phyloP scores from a whole-genome alignment of 2,113 vertebrate genomes.

The Protobothrops mucrosquamatus region DNA sequence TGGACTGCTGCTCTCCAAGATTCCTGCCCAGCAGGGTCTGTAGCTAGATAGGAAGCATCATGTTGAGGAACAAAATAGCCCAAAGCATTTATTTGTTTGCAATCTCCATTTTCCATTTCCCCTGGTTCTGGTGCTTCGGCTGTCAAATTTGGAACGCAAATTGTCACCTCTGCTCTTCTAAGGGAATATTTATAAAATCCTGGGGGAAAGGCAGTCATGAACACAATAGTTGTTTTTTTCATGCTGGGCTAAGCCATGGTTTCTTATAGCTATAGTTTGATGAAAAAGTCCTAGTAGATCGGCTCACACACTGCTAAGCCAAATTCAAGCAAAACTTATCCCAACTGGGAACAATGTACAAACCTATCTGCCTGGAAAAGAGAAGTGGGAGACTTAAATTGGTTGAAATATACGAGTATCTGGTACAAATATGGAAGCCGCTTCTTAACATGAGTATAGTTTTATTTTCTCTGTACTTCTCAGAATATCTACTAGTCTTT shows the following conservation, averaged over 20 bases:
- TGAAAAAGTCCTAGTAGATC: not conserved
- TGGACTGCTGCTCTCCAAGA: not conserved
- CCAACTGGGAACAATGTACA: not conserved
- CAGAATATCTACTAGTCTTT: not conserved
- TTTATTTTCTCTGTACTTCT: not conserved
- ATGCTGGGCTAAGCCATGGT: not conserved
- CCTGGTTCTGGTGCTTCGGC: not conserved
- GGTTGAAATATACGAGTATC: not conserved
- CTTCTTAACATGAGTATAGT: not conserved
- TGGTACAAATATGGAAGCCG: not conserved
- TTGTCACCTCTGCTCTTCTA: not conserved
- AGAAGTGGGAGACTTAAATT: conserved; percentile 25
- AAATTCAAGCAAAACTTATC: not conserved
- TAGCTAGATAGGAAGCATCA: not conserved
- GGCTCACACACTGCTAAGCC: not conserved
- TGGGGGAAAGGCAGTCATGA: not conserved
- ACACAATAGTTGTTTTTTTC: not conserved
- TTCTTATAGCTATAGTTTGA: not conserved
- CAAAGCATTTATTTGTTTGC: no score
- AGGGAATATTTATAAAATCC: not conserved
- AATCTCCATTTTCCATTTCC: not conserved
- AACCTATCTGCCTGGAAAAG: not conserved
- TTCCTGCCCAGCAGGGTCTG: not conserved
- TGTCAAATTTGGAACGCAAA: not conserved
- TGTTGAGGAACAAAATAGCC: not conserved